phyloP scores from a whole-genome alignment of 2,888 invertebrate species.

The Tryphoninae sp. region DNA sequence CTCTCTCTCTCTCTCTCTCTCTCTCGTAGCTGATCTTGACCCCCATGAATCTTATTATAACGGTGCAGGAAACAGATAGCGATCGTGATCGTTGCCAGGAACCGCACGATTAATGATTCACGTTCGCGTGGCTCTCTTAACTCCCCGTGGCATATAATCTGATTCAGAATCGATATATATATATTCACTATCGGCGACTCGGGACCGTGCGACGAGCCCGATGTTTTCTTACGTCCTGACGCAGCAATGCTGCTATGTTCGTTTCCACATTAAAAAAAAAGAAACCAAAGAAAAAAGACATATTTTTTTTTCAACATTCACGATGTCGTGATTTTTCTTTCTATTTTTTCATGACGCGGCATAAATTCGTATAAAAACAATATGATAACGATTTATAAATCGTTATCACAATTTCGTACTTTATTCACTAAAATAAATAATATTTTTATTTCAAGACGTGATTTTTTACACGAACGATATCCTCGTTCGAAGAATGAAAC shows the following conservation, averaged over 20 bases:
- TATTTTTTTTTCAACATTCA: background rate
- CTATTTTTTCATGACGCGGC: background rate
- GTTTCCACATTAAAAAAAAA: conserved; percentile 6
- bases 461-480: too few relatives aligned
- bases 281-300: too few relatives aligned
- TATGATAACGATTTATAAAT: background rate
- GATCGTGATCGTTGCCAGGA: conserved; percentile 60
- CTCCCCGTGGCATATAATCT: conserved; percentile 43
- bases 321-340: background rate
- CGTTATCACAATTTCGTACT: background rate
- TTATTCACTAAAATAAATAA: too few relatives aligned
- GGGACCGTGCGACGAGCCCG: background rate
- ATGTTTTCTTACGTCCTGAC: background rate
- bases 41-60: conserved; percentile 58
- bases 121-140: conserved; percentile 41
- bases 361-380: background rate
- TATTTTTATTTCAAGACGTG: too few relatives aligned
- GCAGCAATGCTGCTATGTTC: background rate
- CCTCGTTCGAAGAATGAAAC: background rate
- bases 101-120: conserved; percentile 62
- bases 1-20: too few relatives aligned
- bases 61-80: conserved; percentile 56
- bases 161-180: conserved; percentile 47
- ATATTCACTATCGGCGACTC: background rate
- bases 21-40: conserved; percentile 57